Conservation (phyloP, 2,888 invertebrate species). For the Punctoribates punctum region DNA sequence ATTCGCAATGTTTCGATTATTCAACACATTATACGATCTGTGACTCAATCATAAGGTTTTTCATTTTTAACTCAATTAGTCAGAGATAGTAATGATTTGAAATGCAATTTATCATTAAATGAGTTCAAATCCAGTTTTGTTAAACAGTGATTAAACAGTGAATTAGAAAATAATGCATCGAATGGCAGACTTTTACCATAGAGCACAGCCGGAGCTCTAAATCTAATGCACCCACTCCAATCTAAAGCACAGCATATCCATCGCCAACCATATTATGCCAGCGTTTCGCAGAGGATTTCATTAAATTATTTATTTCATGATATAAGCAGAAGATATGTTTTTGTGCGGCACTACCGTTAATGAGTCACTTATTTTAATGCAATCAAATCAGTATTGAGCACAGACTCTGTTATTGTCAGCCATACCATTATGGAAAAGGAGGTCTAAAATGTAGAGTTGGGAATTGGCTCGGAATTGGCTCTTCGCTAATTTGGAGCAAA, state of each 20-base stretch:
- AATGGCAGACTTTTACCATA: no score
- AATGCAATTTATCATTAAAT: not conserved
- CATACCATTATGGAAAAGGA: no score
- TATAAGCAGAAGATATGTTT: not conserved
- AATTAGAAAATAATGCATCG: not conserved
- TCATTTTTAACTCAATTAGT: constrained; percentile 5
- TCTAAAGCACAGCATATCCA: not conserved
- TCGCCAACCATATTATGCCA: not conserved
- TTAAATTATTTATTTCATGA: constrained; percentile 2
- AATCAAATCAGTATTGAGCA: not conserved
- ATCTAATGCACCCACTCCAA: not conserved
- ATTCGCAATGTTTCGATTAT: not conserved
- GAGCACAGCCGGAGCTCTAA: not conserved
- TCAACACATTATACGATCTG: not conserved
- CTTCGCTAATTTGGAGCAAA: no score
- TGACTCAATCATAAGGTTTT: not conserved
- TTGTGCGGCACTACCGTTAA: not conserved
- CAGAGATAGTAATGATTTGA: not conserved
- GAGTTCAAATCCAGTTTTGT: not conserved
- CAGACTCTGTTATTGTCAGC: not conserved
- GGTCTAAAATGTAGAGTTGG: no score
- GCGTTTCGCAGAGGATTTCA: constrained; percentile 3
- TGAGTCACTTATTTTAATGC: constrained; percentile 26
- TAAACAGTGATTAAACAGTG: not conserved
- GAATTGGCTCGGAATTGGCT: no score